Base-by-base conservation (phyloP, 1,140 invertebrate species). In the Chymomyza costata region DNA sequence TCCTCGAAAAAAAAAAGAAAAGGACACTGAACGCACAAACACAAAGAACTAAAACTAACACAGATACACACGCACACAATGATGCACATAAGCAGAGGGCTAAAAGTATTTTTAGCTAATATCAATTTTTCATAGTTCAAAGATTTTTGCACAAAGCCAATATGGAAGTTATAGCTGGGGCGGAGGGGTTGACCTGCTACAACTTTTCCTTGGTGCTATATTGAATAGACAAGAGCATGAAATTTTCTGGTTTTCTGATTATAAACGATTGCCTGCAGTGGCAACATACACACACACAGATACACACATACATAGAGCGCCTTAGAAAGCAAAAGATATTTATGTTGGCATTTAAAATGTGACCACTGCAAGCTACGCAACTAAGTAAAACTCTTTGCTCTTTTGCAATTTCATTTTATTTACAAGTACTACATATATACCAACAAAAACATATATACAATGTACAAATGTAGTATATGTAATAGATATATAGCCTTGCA, bases 91-190 rank as follows among this genome's bases (percentile, higher is more conserved):
- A 63, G 55, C 50, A 53, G 51, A 81, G 74, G 68, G 81, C 74
- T 62, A 45, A 80, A 80, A 81, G 73, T 81, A 80, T 80, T 81
- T 80, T 80, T 68, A 80, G 73, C 73, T 81, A 80, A 80, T 80
- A 80, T 80, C 73, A 80, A 80, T 80, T 80, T 80, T 80, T 80
- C 73, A 80, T 80, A 80, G 73, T 81, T 80, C 73, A 80, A 80
- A 80, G 73, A 80, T 81, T 80, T 81, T 68, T 41, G 61, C 49
- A 45, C 59, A 65, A 65, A 52, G 43, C 44, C 45, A 47, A 28
- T 6, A n/a, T n/a, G n/a, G n/a, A n/a, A n/a, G n/a, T n/a, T n/a
- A n/a, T n/a, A n/a, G n/a, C n/a, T n/a, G n/a, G n/a, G n/a, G n/a
- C n/a, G n/a, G n/a, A n/a, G n/a, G n/a, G n/a, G n/a, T n/a, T n/a